These are phyloP conservation scores for Choreutis nemorana DNA, from an alignment of 2,888 invertebrate genomes.

Conservation along the genomic window DNA sequence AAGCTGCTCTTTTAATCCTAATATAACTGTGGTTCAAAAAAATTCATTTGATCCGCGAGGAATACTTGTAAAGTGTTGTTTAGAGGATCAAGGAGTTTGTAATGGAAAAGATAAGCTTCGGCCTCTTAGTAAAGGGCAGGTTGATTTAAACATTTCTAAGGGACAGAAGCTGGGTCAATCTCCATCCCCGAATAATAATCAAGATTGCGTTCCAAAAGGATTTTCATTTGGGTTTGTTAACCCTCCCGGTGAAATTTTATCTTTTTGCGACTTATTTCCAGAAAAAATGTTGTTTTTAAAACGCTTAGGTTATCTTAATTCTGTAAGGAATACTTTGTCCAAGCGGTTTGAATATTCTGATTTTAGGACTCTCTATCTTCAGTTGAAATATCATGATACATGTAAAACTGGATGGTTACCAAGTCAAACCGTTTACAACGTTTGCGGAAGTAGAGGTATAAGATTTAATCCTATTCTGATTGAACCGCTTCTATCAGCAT, in stretches of 20 bases:
- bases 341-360: slow-evolving; percentile 16
- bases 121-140: slow-evolving; percentile 23
- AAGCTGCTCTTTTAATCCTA: slow-evolving; percentile 28
- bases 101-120: slow-evolving; percentile 24
- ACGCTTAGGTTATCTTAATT: slow-evolving; percentile 37
- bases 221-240: slow-evolving; percentile 39
- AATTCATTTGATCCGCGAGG: slow-evolving; percentile 32
- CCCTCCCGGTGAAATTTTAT: slow-evolving; percentile 29
- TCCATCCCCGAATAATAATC: slow-evolving; percentile 40
- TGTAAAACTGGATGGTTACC: slow-evolving; percentile 36
- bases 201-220: slow-evolving; percentile 33
- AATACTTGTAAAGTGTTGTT: slow-evolving; percentile 26
- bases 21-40: slow-evolving; percentile 29
- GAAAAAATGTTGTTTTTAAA: slow-evolving; percentile 29
- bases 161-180: slow-evolving; percentile 24
- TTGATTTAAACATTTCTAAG: slow-evolving; percentile 22
- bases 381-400: slow-evolving; percentile 24
- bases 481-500: slow-evolving; percentile 33
- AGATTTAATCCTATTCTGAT: slow-evolving; percentile 29
- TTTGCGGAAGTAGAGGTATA: slow-evolving; percentile 28
- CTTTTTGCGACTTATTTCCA: slow-evolving; percentile 18
- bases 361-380: slow-evolving; percentile 17
- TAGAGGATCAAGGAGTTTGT: slow-evolving; percentile 18
- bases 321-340: slow-evolving; percentile 20
- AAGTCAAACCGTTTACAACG: slow-evolving; percentile 33